Conservation (phyloP, 1,140 invertebrate species). For the Anadara kagoshimensis region DNA sequence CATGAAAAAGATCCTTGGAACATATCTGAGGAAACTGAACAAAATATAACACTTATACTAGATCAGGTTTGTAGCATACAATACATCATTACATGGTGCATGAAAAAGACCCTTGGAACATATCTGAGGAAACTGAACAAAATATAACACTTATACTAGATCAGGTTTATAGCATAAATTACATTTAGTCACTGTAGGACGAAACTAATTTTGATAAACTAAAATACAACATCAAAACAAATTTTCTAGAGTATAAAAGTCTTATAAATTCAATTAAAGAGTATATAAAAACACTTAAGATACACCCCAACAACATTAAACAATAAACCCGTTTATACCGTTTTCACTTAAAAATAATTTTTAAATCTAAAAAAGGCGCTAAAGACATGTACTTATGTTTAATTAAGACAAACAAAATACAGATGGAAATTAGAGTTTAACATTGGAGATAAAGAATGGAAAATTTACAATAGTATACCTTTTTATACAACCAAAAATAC, state of each 20-base stretch:
- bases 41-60: constrained; percentile 68
- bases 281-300: no score
- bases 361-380: no score
- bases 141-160: neutral
- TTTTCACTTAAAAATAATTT: no score
- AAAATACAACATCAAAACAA: neutral
- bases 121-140: neutral
- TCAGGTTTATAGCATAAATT: neutral
- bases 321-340: no score
- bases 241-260: neutral
- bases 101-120: neutral
- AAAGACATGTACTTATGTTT: no score
- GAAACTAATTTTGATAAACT: no score
- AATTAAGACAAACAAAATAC: no score
- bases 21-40: constrained; percentile 62
- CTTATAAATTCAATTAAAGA: neutral
- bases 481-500: no score
- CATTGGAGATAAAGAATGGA: no score
- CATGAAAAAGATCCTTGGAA: constrained; percentile 75
- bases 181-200: neutral
- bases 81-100: neutral
- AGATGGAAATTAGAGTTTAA: no score
- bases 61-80: constrained; percentile 49
- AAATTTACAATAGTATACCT: no score
- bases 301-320: no score